Evolutionary conservation across 2,888 invertebrate genomes (phyloP), one percentile per base, ranked within the genome.

Genomic region (Cosmia pyralina): DNA sequence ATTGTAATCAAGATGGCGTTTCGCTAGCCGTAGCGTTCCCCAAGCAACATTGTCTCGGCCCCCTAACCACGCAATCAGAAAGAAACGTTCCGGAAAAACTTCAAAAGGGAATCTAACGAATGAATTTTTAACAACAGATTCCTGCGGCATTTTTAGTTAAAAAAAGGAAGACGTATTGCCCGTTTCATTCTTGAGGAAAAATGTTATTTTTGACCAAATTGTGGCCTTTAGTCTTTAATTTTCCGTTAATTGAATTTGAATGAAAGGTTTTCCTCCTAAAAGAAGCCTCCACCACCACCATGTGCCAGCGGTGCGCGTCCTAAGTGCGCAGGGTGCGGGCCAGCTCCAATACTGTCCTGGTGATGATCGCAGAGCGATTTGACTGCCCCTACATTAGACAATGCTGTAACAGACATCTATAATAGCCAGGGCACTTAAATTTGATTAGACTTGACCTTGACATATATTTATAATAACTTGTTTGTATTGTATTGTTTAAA

Each of bases 171-270:
- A 53, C 1, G 41, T 46, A 52, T 72, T 48, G n/a, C 52, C n/a
- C 41, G 0, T 58, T 63, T 64, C 38, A 38, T 62, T 38, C 66
- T 63, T 66, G 13, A 67, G 41, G 22, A 46, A 76, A 52, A 52
- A 19, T 65, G 13, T 48, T 58, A 58, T 63, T 58, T 75, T 69
- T 67, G 5, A 34, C n/a, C 55, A 67, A 75, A 57, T 76, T 68
- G 64, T 52, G 46, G 34, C 81, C 44, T 67, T 53, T 62, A 34
- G 22, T 50, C 74, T 79, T 52, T 62, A 68, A 81, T 79, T 81
- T 81, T 63, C 38, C 19, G n/a, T 52, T 69, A 79, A 81, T 69
- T 79, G 62, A 34, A 76, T 81, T 69, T 67, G 34, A 81, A 81
- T 79, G 38, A 75, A 55, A 6, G 28, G 7, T 58, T 66, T 67